Evolutionary conservation across 2,797 vertebrate genomes (phyloP).

Genomic region (Argentina silus): DNA sequence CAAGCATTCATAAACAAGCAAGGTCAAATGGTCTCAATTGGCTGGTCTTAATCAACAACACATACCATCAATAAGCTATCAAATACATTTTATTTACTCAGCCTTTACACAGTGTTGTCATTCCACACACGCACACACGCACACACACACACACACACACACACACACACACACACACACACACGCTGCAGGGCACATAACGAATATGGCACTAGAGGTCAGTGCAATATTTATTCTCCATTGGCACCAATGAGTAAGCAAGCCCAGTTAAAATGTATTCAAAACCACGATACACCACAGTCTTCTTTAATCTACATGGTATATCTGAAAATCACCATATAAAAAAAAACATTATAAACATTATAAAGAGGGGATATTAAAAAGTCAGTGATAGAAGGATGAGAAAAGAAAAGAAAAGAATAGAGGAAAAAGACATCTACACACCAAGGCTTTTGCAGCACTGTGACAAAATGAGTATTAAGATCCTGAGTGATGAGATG

Average conservation of each 20-base stretch:
- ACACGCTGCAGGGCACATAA: constrained; percentile 20
- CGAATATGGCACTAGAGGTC: constrained; percentile 11
- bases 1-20: not conserved
- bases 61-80: too few species aligned
- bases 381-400: not conserved
- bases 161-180: constrained; percentile 40
- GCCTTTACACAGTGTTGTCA: too few species aligned
- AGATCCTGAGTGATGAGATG: constrained; percentile 15
- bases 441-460: not conserved
- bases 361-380: not conserved
- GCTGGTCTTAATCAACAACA: too few species aligned
- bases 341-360: not conserved
- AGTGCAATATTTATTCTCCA: constrained; percentile 10
- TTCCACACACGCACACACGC: not conserved
- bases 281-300: not conserved
- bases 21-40: too few species aligned
- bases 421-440: not conserved
- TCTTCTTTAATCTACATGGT: not conserved
- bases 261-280: not conserved
- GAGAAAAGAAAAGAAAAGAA: not conserved
- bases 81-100: too few species aligned
- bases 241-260: constrained; percentile 2
- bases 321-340: not conserved
- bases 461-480: not conserved
- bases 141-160: constrained; percentile 9